These are phyloP conservation scores for Gephyroberyx darwinii DNA, from an alignment of 2,797 vertebrate species.

Conservation along the genomic window DNA sequence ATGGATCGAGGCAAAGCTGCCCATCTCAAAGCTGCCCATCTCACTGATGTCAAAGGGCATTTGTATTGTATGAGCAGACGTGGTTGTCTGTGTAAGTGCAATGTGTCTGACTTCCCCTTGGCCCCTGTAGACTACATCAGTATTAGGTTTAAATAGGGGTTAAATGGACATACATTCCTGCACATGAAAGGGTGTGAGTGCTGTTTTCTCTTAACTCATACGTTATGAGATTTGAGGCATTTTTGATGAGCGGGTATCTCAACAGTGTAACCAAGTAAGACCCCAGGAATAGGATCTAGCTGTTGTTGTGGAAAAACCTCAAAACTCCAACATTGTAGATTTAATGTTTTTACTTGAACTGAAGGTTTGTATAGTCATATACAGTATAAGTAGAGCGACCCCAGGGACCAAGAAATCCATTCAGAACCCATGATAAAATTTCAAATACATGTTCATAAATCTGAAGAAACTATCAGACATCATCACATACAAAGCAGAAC, in stretches of 20 bases:
- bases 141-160: slow-evolving; percentile 49
- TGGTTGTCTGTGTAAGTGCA: slow-evolving; percentile 63
- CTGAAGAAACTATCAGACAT: background rate
- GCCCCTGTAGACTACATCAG: slow-evolving; percentile 38
- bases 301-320: too few relatives aligned
- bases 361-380: background rate
- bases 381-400: background rate
- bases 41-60: slow-evolving; percentile 55
- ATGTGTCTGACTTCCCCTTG: slow-evolving; percentile 23
- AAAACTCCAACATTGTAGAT: too few relatives aligned
- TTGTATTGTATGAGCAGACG: slow-evolving; percentile 59
- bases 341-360: background rate
- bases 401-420: background rate
- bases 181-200: slow-evolving; percentile 54
- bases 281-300: too few relatives aligned
- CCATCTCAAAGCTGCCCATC: slow-evolving; percentile 38
- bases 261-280: background rate
- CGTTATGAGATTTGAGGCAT: background rate
- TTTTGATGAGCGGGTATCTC: slow-evolving; percentile 10
- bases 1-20: slow-evolving; percentile 68
- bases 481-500: background rate
- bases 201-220: background rate
- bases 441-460: background rate
- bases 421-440: background rate
- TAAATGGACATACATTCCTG: slow-evolving; percentile 47